Base-by-base conservation (phyloP, 37 sponge, comb jelly and placozoan genomes). In the Agelas oroides region DNA sequence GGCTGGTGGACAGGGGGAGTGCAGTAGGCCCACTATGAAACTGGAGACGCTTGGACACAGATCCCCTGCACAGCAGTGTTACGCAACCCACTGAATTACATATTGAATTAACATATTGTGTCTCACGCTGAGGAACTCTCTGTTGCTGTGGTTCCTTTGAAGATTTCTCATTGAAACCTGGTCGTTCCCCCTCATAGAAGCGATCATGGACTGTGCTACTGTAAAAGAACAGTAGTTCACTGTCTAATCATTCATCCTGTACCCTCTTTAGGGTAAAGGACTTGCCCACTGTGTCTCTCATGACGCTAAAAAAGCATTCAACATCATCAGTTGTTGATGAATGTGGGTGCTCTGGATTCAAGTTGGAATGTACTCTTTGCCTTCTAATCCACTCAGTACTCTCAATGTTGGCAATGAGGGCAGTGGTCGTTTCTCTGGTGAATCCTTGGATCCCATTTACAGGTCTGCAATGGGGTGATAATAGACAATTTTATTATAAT, bases 291-390 rank as follows among this genome's bases (percentile, higher is more conserved):
- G 2, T 14, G 53, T 78, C 84, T 13, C 74, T 11, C 60, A 71
- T 37, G 2, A 72, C 53, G 31, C 73, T 72, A 59, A 73, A 72
- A 39, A 81, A 70, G 30, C 75, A 83, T 59, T 83, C 74, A 1
- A 73, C 46, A 40, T 83, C 74, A 83, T 83, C 84, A 13, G 84
- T 83, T 6, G 73, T 72, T 63, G 46, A 37, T 20, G 84, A 33
- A 5, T 74, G 15, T 3, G 74, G 84, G 56, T 83, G 84, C 46
- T 83, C 75, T 12, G 65, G 36, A 59, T 57, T 1, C 0, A 28
- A 5, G 5, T 35, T 14, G 3, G 8, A 8, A 3, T 46, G 46
- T 46, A 8, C 46, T 46, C 46, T 3, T 3, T 59, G 27, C 36
- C 25, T 0, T 40, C 84, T 70, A 3, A 6, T 2, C 68, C 41